A percentile compares a stretch with the other conserved stretches of the same genome.
phyloP scores from a whole-genome alignment of 2,797 vertebrate genomes.

The Enteromius viviparus region DNA sequence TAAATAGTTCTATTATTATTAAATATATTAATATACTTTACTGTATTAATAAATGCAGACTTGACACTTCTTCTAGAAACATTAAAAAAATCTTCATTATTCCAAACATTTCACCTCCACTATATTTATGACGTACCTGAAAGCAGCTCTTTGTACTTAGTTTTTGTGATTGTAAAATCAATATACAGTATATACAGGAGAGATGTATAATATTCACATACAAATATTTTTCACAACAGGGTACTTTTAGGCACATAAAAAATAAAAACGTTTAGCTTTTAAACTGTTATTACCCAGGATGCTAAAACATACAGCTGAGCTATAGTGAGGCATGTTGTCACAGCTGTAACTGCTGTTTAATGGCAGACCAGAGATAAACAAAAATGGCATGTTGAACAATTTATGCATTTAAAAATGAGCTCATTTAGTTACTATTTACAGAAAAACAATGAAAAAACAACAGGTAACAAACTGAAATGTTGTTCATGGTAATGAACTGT shows the following conservation, averaged over 20 bases:
- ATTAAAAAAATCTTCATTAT: background rate
- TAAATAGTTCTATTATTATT: background rate
- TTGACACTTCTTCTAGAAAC: no score
- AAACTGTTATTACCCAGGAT: background rate
- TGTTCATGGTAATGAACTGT: background rate
- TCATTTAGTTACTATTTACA: background rate
- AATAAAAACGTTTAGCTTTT: background rate
- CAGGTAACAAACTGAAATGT: background rate
- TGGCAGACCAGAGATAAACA: background rate
- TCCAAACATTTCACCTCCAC: background rate
- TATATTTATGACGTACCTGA: background rate
- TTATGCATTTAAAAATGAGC: background rate
- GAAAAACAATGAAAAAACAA: background rate
- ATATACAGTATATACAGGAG: background rate
- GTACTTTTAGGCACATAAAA: background rate
- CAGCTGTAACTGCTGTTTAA: background rate
- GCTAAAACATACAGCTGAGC: background rate
- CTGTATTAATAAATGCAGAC: background rate
- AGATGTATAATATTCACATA: background rate
- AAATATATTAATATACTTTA: no score
- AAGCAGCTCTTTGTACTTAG: background rate
- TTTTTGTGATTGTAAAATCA: background rate
- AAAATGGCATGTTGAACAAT: background rate
- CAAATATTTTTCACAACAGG: background rate
- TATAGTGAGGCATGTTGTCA: background rate